phyloP scores from a whole-genome alignment of 92 coral and sea anemone species.

The Meandrina meandrites region DNA sequence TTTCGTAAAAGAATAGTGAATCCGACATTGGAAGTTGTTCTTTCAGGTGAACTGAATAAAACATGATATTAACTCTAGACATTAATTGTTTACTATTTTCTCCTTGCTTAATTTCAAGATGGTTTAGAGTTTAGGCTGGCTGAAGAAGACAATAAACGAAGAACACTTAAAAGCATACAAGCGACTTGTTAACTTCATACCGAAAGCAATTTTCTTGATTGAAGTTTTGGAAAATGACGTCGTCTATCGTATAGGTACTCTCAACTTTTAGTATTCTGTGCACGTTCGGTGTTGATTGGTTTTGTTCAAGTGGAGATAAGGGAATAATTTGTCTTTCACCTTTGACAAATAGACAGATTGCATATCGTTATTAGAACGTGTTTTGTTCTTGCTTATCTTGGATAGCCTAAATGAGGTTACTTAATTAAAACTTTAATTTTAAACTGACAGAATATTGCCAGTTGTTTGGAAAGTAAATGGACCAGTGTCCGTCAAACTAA shows the following conservation, averaged over 20 bases:
- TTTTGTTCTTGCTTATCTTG: background rate
- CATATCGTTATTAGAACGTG: background rate
- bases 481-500: background rate
- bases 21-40: background rate
- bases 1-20: background rate
- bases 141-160: background rate
- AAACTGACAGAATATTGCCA: background rate
- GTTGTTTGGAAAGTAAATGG: background rate
- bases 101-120: background rate
- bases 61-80: background rate
- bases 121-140: background rate
- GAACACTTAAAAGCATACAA: background rate
- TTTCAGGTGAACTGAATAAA: background rate
- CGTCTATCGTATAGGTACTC: background rate
- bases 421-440: background rate
- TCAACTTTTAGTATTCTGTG: background rate
- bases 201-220: background rate
- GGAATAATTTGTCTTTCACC: background rate
- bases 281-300: background rate
- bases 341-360: background rate
- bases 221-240: background rate
- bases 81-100: background rate
- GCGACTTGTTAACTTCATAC: background rate
- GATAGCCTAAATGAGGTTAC: background rate
- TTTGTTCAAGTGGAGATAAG: background rate